Percentiles rank a stretch among this genome's conserved stretches.
These are phyloP conservation scores for Uria aalge DNA, from an alignment of 2,113 vertebrate species.

Conservation along the genomic window DNA sequence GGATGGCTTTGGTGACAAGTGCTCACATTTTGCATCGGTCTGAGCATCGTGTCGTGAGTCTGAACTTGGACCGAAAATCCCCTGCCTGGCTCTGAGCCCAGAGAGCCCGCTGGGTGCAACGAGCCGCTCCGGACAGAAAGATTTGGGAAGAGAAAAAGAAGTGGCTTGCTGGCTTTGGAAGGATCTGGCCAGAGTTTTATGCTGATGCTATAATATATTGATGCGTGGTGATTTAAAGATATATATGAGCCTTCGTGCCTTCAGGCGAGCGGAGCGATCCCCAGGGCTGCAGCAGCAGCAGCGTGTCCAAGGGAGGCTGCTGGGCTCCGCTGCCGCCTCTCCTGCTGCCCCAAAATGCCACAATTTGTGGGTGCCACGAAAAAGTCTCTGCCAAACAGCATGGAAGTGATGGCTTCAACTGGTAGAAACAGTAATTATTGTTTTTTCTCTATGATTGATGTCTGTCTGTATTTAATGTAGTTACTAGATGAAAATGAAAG, in stretches of 20 bases:
- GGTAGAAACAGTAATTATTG: neutral
- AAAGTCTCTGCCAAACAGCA: neutral
- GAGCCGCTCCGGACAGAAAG: neutral
- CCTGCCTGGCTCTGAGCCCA: neutral
- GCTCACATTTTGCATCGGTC: neutral
- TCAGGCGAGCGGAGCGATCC: neutral
- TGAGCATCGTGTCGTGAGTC: fast-evolving
- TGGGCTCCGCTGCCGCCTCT: neutral
- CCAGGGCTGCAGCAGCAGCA: neutral
- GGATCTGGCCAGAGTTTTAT: neutral
- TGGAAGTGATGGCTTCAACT: neutral
- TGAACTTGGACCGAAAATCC: neutral
- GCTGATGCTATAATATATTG: neutral
- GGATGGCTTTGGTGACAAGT: neutral
- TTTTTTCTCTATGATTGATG: neutral
- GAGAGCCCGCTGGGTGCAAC: neutral
- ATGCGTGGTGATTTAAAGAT: neutral
- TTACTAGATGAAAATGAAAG: conserved; percentile 4
- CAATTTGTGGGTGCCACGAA: neutral
- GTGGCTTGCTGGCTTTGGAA: neutral
- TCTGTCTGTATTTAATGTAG: neutral
- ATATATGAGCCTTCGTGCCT: neutral
- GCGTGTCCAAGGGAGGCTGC: neutral
- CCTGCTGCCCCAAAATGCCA: neutral
- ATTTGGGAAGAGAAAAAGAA: neutral